Conservation (phyloP, 2,113 vertebrate species). For the Laterallus jamaicensis region DNA sequence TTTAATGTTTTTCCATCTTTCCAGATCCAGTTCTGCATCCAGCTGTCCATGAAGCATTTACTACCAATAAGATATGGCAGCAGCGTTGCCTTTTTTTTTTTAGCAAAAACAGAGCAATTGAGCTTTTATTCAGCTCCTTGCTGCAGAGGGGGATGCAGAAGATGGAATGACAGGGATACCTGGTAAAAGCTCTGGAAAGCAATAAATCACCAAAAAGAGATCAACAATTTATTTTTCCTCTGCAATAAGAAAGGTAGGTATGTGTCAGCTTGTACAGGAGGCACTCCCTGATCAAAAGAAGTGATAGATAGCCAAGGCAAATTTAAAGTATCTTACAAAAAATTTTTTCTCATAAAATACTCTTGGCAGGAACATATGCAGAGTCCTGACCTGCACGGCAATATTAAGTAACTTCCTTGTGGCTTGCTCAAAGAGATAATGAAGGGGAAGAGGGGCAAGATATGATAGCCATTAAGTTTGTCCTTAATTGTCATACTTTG, state of each 20-base stretch:
- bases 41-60: background rate
- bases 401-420: background rate
- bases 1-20: background rate
- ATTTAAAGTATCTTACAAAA: background rate
- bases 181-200: background rate
- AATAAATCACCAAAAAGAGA: background rate
- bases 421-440: background rate
- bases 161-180: background rate
- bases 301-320: background rate
- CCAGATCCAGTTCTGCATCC: background rate
- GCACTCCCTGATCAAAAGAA: background rate
- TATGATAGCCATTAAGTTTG: background rate
- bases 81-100: background rate
- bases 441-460: rapidly evolving
- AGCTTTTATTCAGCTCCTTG: background rate
- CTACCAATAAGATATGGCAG: background rate
- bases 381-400: background rate
- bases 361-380: background rate
- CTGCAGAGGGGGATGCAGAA: background rate
- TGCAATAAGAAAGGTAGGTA: background rate
- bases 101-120: background rate
- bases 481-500: background rate
- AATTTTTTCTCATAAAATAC: background rate
- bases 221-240: background rate
- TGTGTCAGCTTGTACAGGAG: background rate